Base-by-base conservation (phyloP, 2,888 invertebrate genomes). In the Strigamia transsilvanica region DNA sequence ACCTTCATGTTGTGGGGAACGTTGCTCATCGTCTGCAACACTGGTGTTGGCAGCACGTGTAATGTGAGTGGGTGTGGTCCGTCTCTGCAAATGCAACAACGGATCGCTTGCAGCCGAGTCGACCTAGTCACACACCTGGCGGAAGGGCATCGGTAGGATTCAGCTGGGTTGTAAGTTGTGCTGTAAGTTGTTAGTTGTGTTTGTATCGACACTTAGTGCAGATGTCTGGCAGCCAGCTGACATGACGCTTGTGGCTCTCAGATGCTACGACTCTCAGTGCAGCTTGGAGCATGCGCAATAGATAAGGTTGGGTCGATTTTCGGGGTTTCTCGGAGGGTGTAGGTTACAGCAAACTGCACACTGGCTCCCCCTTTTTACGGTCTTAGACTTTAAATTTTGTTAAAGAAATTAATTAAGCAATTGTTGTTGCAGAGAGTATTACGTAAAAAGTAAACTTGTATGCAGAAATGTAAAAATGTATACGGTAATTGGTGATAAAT, bases 1-100 rank as follows among this genome's bases (percentile, higher is more conserved):
- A 80, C 80, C 41, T 32, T 32, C 80, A 51, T 51, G 32, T 10
- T 51, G 80, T 79, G 79, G 38, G 21, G 79, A 79, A 42, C 41
- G 79, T 7, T 34, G 78, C 79, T 42, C 41, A 79, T 42, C 41
- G 79, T 42, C 42, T 42, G 79, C 79, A 42, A 79, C 38, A 38
- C 13, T 73, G 21, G 18, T 56, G 56, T 18, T n/a, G n/a, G 73
- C 73, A 32, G 73, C 73, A 73, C 73, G 73, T 73, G 73, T 73
- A 27, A 73, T 56, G n/a, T n/a, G 18, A 18, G 56, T 56, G 56
- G 56, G 56, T 56, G 56, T 56, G 56, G 56, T 56, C 56, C 56
- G 18, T 56, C 21, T 18, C 18, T 18, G 18, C 56, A 56, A 56
- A 56, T 18, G n/a, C 56, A 56, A 56, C n/a, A 18, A 3, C 56